Base-by-base conservation (phyloP, 2,113 vertebrate genomes). In the Spizaetus ornatus region DNA sequence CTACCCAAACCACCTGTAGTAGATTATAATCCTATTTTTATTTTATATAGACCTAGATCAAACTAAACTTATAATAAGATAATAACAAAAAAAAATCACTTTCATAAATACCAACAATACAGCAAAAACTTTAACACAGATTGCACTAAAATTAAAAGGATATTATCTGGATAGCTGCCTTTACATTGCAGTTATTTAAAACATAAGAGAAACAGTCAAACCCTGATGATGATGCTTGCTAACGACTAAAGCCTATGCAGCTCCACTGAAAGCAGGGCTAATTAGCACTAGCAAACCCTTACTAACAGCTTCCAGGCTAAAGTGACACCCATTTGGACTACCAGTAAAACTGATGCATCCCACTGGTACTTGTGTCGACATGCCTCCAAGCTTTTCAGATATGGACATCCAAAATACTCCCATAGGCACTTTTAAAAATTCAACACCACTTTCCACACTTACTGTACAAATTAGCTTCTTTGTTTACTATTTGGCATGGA, bases 371-470 rank as follows among this genome's bases (percentile, higher is more conserved):
- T 73, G 13, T 70, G 34, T 32, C 3, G 3, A 56, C 36, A 31
- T 6, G 14, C 19, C 29, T 48, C 20, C n/a, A 6, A 1, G 25
- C 34, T 58, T 95, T 47, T 47, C 16, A 65, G 36, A 53, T 19
- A 34, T 4, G 16, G 18, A 25, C 16, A 63, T 74, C 10, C 65
- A 53, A 88, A 96, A 66, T 40, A 56, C 8, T 38, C 18, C 23
- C 23, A 22, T 9, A 58, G 0, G 1, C 15, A 36, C 29, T 19
- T 52, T 69, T 45, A 81, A 72, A 77, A 81, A 61, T 1, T 70
- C 21, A 78, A 7, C 31, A 62, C 13, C 0, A 0, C 15, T 45
- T 36, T 74, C 55, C 56, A 87, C 10, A 23, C 10, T 66, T 7
- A 3, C n/a, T 78, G 70, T 55, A 87, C 34, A 78, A 90, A 94